Base-by-base conservation (phyloP, 1,140 invertebrate species). In the Drosophila dunni region DNA sequence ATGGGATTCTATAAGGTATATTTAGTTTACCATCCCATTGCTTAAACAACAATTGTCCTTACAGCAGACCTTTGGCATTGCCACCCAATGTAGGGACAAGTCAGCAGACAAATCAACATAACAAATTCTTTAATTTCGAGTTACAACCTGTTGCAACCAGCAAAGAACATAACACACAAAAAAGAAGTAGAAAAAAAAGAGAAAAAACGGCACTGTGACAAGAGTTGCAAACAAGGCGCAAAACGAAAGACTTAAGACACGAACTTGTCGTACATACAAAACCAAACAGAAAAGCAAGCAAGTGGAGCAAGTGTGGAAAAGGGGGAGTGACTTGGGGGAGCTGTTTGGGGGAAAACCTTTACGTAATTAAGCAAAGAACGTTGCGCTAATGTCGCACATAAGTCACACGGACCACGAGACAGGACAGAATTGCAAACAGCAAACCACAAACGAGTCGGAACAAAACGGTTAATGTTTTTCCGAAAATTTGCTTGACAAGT, bases 281-380 rank as follows among this genome's bases (percentile, higher is more conserved):
- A 73, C 65, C 50, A 63, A 63, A 50, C 48, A 53, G 36, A 9
- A 20, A 69, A 60, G 38, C 20, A 4, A 7, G 33, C 48, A 17
- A 29, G 24, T 11, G 57, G 7, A 60, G 10, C 3, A 24, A 62
- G 11, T 38, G 34, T 8, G 17, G 15, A 15, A 46, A 44, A 33
- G 4, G 34, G 42, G 13, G 40, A 9, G 40, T 33, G 29, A 5
- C 7, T 7, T 40, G 20, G 13, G 40, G 34, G 10, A 45, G 45
- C 44, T 29, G 53, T 29, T 29, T 57, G 61, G 51, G 54, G 64
- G 54, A 82, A 76, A 88, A 89, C 85, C 71, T 89, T 89, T 84
- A 89, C 84, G 84, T 89, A 89, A 89, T 89, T 89, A 89, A 89
- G 84, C 84, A 81, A 89, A 89, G 84, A 89, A 89, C 84, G 80